Conservation (phyloP, 2,888 invertebrate species). For the Tridacna gigas region DNA sequence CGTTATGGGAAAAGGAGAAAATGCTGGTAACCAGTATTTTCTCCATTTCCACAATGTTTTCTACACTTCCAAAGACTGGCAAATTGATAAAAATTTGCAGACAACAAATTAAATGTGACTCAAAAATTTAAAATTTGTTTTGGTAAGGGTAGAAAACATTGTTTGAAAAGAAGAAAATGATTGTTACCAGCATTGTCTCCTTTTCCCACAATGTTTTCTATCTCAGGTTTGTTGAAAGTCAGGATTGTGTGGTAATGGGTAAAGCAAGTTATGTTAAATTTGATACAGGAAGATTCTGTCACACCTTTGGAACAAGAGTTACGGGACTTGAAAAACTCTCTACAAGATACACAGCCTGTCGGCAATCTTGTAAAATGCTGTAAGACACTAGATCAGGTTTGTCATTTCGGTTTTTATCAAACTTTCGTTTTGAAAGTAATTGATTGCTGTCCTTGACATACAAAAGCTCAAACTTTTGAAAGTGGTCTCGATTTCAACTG, state of each 20-base stretch:
- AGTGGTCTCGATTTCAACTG: too few species aligned
- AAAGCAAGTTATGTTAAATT: background rate
- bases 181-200: background rate
- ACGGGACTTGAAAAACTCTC: slow-evolving; percentile 91
- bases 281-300: slow-evolving; percentile 72
- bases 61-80: too few species aligned
- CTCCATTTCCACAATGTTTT: too few species aligned
- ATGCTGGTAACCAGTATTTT: too few species aligned
- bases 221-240: background rate
- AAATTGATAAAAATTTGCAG: too few species aligned
- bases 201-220: background rate
- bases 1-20: too few species aligned
- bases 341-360: slow-evolving; percentile 96
- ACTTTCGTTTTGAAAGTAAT: too few species aligned
- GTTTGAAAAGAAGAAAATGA: background rate
- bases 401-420: background rate
- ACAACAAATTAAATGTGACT: too few species aligned
- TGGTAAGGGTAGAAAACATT: too few species aligned
- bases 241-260: background rate
- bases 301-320: slow-evolving; percentile 88
- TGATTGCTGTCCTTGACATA: too few species aligned
- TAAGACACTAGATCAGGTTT: slow-evolving; percentile 94
- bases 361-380: slow-evolving; percentile 95
- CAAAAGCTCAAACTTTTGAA: too few species aligned
- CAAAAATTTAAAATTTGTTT: too few species aligned